A percentile compares a stretch with the other conserved stretches of the same genome.
Evolutionary conservation across 2,888 invertebrate genomes (phyloP).

Genomic region (Lapara coniferarum): DNA sequence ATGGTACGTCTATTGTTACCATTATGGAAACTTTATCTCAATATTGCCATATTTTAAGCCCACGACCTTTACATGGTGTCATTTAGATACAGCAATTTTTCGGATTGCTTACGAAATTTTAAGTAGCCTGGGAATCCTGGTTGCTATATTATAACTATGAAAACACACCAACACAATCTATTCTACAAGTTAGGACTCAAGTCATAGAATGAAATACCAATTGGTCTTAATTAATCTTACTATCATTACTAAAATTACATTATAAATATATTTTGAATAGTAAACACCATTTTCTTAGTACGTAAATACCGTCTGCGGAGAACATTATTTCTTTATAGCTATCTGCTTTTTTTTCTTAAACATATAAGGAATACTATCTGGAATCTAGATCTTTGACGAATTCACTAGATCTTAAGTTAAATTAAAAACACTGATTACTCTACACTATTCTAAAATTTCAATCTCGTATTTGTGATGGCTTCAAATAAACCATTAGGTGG

Average conservation of each 20-base stretch:
- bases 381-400: too few relatives aligned
- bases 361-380: too few relatives aligned
- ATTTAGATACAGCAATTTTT: not conserved
- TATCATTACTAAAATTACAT: too few relatives aligned
- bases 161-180: too few relatives aligned
- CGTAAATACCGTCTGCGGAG: not conserved
- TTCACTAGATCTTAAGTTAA: not conserved
- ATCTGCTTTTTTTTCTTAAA: too few relatives aligned
- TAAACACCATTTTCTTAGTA: too few relatives aligned
- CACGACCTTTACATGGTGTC: not conserved
- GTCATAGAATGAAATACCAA: too few relatives aligned
- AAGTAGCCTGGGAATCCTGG: not conserved
- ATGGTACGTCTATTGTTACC: not conserved
- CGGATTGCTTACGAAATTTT: not conserved
- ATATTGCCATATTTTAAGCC: conserved; percentile 18
- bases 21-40: conserved; percentile 10
- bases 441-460: not conserved
- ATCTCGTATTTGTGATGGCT: not conserved
- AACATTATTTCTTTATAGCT: not conserved
- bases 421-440: not conserved
- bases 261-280: too few relatives aligned
- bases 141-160: too few relatives aligned
- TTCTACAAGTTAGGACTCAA: too few relatives aligned
- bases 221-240: too few relatives aligned
- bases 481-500: conserved; percentile 26